Evolutionary conservation across 2,113 vertebrate genomes (phyloP).

Genomic region (Phalacrocorax aristotelis): DNA sequence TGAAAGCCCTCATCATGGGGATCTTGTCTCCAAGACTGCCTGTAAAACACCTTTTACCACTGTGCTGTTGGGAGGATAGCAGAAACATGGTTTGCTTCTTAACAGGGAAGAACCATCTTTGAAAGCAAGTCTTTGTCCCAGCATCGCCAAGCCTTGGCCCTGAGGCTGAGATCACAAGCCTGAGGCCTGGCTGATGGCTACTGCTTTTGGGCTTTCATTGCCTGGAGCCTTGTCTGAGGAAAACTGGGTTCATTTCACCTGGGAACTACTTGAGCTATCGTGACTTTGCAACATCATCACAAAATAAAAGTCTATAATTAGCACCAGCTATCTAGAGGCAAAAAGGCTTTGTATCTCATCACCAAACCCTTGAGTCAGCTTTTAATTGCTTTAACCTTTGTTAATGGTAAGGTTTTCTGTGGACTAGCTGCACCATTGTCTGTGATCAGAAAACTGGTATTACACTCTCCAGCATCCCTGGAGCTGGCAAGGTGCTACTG

Average conservation of each 20-base stretch:
- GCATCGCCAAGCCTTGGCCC: background rate
- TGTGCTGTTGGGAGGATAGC: background rate
- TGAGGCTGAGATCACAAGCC: background rate
- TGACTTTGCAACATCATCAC: background rate
- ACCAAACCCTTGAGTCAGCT: background rate
- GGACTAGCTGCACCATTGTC: background rate
- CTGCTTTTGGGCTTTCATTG: background rate
- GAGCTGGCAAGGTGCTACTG: background rate
- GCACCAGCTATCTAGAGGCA: background rate
- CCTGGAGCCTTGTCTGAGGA: background rate
- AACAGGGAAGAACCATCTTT: background rate
- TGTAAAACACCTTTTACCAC: background rate
- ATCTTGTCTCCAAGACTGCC: background rate
- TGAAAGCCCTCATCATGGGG: background rate
- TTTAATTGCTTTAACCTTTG: background rate
- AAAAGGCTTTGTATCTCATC: background rate
- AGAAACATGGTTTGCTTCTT: background rate
- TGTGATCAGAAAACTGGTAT: background rate
- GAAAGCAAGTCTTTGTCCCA: background rate
- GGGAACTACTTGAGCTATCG: background rate
- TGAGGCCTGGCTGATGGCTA: background rate
- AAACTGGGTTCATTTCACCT: background rate
- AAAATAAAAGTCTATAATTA: background rate
- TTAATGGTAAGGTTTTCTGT: background rate
- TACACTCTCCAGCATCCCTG: background rate